Evolutionary conservation across 1,140 invertebrate species (phyloP), one percentile per base, ranked within the genome.

Genomic region (Pseudomyrmex concolor): DNA sequence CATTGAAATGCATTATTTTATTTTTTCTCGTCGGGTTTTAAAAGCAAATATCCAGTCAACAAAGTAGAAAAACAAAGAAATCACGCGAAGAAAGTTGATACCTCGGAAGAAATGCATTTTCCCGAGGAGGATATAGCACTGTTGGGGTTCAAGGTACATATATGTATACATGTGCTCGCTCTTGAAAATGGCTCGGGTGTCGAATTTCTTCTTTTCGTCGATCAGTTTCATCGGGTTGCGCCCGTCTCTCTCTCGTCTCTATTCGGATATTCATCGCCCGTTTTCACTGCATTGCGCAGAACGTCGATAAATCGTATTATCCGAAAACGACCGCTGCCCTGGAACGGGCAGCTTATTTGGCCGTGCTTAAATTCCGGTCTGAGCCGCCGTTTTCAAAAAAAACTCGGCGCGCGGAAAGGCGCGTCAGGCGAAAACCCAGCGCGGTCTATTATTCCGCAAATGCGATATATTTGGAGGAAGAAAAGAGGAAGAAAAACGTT

Each of bases 261-360:
- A 68, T 80, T 59, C 76, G 76, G 76, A 80, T 87, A 87, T 86
- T 87, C 85, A 74, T 80, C 86, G 85, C 60, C 73, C 77, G 86
- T 87, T 86, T 80, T 84, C 86, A 80, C 86, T 86, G 86, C 85
- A 87, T 66, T 84, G 86, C 86, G 86, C 86, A 87, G 77, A 87
- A 87, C 82, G 85, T 57, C 74, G 82, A 87, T 87, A 87, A 87
- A 87, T 87, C 86, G 86, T 82, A 87, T 87, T 87, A 87, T 72
- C 86, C 45, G 17, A 62, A 17, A 85, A 76, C 60, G 68, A 76
- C 43, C 51, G 59, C 13, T 48, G 62, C 54, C 55, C 71, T 62
- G 77, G 17, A 17, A 67, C 59, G 50, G 54, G 57, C 55, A 60
- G 81, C 85, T 87, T 72, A 74, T 84, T 81, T 83, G 85, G 54